These are phyloP conservation scores for Prionailurus viverrinus DNA, from an alignment of 2,113 vertebrate species.

Conservation along the genomic window DNA sequence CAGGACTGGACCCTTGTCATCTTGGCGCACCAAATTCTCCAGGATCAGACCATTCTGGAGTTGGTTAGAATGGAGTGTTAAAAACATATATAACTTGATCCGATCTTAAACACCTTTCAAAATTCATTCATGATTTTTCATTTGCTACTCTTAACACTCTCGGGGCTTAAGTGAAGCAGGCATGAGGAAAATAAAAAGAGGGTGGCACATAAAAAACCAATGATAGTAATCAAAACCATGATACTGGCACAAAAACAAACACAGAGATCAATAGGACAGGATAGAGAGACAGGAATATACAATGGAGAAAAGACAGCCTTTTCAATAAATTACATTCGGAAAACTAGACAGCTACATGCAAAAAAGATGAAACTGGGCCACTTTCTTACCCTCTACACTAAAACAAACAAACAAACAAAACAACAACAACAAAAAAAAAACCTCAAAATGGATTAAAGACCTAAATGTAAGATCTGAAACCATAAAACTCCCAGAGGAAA, in stretches of 20 bases:
- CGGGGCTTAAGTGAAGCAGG: neutral
- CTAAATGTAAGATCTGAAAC: neutral
- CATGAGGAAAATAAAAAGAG: conserved; percentile 5
- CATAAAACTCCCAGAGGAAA: neutral
- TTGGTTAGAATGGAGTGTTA: neutral
- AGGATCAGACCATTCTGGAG: neutral
- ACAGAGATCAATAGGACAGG: neutral
- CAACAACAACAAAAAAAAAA: neutral
- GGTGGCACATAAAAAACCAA: neutral
- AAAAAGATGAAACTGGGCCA: neutral
- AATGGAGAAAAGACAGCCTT: neutral
- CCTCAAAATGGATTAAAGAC: neutral
- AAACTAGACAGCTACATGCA: neutral
- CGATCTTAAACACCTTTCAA: neutral
- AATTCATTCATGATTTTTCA: neutral
- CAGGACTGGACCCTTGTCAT: neutral
- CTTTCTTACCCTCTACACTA: neutral
- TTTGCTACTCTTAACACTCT: neutral
- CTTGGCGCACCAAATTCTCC: neutral
- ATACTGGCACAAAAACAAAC: neutral
- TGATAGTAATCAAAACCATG: neutral
- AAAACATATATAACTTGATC: neutral
- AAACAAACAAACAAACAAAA: neutral
- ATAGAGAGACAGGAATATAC: neutral
- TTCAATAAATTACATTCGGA: neutral